phyloP scores from a whole-genome alignment of 2,888 invertebrate genomes.

The Colletes collaris region DNA sequence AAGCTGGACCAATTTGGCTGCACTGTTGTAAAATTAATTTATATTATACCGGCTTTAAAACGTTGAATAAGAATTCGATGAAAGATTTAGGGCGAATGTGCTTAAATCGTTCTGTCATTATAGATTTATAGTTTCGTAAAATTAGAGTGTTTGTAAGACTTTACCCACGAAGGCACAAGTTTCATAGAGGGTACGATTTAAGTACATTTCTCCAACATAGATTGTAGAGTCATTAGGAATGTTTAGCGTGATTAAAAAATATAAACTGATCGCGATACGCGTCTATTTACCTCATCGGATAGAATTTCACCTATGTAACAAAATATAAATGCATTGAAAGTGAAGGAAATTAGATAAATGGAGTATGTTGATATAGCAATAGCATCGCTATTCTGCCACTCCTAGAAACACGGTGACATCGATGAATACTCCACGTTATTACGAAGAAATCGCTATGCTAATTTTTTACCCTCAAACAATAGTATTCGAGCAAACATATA shows the following conservation, averaged over 20 bases:
- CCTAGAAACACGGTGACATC: slow-evolving; percentile 26
- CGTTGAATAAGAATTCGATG: too few relatives aligned
- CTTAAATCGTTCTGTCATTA: too few relatives aligned
- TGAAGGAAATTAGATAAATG: slow-evolving; percentile 2
- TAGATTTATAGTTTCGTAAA: too few relatives aligned
- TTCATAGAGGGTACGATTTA: too few relatives aligned
- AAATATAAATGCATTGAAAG: slow-evolving; percentile 54
- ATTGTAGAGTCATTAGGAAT: not conserved
- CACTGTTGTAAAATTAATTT: not conserved
- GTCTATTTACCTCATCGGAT: slow-evolving; percentile 50
- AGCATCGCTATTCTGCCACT: slow-evolving; percentile 39
- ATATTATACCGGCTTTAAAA: too few relatives aligned
- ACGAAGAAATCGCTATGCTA: too few relatives aligned
- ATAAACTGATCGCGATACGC: not conserved
- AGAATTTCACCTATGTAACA: slow-evolving; percentile 60
- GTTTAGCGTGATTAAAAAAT: not conserved
- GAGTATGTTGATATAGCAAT: slow-evolving; percentile 8
- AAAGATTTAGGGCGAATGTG: too few relatives aligned
- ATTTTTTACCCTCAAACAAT: slow-evolving; percentile 70
- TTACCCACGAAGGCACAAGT: too few relatives aligned
- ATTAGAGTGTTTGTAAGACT: too few relatives aligned
- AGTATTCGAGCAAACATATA: slow-evolving; percentile 77
- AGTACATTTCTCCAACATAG: too few relatives aligned
- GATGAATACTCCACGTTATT: slow-evolving; percentile 53
- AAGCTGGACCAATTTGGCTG: slow-evolving; percentile 16